A percentile compares a stretch with the other conserved stretches of the same genome.
Evolutionary conservation across 1,140 invertebrate genomes (phyloP).

Genomic region (Rhopalosiphum maidis): DNA sequence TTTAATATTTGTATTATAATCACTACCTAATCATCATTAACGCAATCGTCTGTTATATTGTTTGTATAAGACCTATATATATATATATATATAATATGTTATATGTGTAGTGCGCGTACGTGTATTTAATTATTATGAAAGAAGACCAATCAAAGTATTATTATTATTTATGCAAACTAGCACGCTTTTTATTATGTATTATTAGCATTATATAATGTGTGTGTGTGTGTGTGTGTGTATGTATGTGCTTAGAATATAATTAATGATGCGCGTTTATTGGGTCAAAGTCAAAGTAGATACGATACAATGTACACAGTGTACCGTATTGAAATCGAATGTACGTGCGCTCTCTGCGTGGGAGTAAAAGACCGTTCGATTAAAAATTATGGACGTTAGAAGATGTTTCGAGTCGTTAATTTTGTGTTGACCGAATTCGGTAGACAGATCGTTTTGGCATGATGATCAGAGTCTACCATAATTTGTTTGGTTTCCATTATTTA

Average conservation of each 20-base stretch:
- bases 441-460: neutral
- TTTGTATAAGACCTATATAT: neutral
- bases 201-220: neutral
- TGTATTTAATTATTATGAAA: neutral
- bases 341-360: neutral
- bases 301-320: neutral
- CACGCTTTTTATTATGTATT: neutral
- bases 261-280: neutral
- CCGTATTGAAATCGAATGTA: neutral
- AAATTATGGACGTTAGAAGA: neutral
- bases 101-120: neutral
- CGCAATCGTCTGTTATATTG: neutral
- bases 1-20: neutral
- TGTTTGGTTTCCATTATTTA: neutral
- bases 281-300: constrained; percentile 8
- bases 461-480: neutral
- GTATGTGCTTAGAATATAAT: neutral
- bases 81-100: too few species aligned
- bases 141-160: neutral
- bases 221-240: neutral
- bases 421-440: neutral
- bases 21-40: neutral
- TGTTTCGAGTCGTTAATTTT: neutral
- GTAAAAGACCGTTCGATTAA: neutral
- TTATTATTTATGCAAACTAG: neutral